Base-by-base conservation (phyloP, 2,113 vertebrate genomes). In the Thymallus thymallus region DNA sequence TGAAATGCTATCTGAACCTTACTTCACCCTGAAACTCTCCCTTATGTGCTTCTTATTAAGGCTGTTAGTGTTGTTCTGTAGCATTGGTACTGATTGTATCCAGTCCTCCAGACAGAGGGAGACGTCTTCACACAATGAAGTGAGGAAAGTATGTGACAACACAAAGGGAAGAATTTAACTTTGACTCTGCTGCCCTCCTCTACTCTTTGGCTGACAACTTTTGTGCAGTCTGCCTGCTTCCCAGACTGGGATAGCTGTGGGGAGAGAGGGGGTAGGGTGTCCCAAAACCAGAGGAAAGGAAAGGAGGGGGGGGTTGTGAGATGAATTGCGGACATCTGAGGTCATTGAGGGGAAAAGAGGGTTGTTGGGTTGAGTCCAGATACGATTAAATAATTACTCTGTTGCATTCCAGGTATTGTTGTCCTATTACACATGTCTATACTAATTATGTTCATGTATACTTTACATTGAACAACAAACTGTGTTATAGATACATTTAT, bases 211-310 rank as follows among this genome's bases (percentile, higher is more conserved):
- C 79, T 76, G 76, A 90, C 83, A 91, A 71, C 84, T 71, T 85
- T 66, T 88, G 87, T 88, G 75, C 5, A n/a, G 77, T 81, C 81
- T 80, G 78, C 76, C 82, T 85, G 83, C 77, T 77, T 74, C 76
- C 77, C 73, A 51, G 46, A 5, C 79, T 77, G 79, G 71, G 77
- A 70, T 79, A 75, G 70, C 74, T 60, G 23, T 71, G 48, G 66
- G 70, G 56, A 24, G 71, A 60, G 51, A 35, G 0, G 76, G 75
- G 70, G 65, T 72, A 75, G 70, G 68, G 77, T 72, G 74, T 76
- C 69, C 81, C 83, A 74, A 78, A 66, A 69, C 71, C 4, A 51
- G 46, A 60, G 46, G 22, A 71, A 26, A 82, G 67, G 73, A 32
- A 76, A 61, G 14, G 24, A 68, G 55, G 82, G 73, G 56, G 76